phyloP scores from a whole-genome alignment of 2,888 invertebrate genomes.

The Pherbina coryleti region DNA sequence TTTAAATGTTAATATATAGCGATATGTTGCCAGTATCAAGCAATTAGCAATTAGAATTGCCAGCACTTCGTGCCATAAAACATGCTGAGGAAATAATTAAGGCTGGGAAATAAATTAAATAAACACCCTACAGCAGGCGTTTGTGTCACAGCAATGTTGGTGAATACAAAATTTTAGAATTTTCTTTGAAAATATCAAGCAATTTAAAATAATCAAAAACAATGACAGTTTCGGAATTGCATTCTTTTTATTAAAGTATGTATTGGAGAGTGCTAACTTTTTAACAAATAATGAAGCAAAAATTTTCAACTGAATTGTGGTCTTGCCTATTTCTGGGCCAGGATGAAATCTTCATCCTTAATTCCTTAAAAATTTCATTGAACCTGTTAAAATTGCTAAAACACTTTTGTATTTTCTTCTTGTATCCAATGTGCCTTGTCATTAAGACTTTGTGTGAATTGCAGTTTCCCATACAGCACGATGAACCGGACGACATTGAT shows the following conservation, averaged over 20 bases:
- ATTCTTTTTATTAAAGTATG: not conserved
- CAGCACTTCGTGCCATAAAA: conserved; percentile 14
- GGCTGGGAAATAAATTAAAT: not conserved
- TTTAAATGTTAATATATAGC: not conserved
- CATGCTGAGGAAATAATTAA: not conserved
- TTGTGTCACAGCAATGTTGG: not conserved
- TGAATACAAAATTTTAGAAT: not conserved
- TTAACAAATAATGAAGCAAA: too few species aligned
- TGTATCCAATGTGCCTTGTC: too few species aligned
- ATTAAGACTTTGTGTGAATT: too few species aligned
- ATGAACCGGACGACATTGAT: too few species aligned
- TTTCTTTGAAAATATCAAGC: not conserved
- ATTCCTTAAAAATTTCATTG: too few species aligned
- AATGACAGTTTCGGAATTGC: not conserved
- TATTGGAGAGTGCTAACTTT: too few species aligned
- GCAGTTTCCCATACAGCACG: too few species aligned
- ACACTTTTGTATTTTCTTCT: too few species aligned
- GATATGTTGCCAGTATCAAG: conserved; percentile 5
- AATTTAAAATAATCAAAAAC: not conserved
- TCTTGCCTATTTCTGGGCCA: too few species aligned
- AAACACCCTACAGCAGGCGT: not conserved
- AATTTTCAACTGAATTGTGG: too few species aligned
- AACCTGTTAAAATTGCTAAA: too few species aligned
- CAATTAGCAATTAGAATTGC: conserved; percentile 23
- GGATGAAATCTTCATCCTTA: too few species aligned